A percentile compares a stretch with the other conserved stretches of the same genome.
Conservation (phyloP, 2,797 vertebrate genomes). For the Vultur gryphus region DNA sequence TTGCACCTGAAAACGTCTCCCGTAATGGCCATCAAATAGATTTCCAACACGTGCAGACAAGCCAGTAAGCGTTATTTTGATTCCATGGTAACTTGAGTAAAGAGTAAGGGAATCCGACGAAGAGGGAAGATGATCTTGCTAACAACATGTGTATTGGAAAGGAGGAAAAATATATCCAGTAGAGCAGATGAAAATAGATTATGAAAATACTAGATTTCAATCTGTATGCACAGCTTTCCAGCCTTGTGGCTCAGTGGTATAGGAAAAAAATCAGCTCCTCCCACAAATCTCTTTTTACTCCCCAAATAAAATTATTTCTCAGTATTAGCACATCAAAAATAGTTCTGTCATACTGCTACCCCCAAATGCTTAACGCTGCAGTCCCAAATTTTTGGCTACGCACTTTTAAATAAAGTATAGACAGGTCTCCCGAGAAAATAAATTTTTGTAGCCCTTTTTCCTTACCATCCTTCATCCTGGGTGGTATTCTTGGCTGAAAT, state of each 20-base stretch:
- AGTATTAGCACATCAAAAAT: background rate
- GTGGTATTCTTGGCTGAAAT: background rate
- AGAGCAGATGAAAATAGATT: background rate
- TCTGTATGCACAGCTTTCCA: background rate
- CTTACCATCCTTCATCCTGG: background rate
- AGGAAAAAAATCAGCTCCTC: background rate
- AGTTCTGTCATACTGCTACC: no score
- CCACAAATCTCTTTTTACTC: background rate
- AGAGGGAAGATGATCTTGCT: background rate
- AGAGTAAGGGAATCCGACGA: background rate
- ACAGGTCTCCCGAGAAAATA: background rate
- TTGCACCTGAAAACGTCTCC: constrained; percentile 26
- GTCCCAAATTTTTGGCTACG: background rate
- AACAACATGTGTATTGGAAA: background rate
- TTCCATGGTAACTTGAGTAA: background rate
- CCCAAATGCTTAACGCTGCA: background rate
- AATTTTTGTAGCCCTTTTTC: background rate
- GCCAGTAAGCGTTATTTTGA: background rate
- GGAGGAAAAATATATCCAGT: background rate
- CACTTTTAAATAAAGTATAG: background rate
- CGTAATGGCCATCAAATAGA: background rate
- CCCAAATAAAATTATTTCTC: background rate
- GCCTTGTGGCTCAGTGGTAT: background rate
- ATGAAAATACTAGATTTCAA: background rate
- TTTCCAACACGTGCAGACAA: background rate